Evolutionary conservation across 1,140 invertebrate genomes (phyloP), one percentile per base, ranked within the genome.

Genomic region (Calephelis nemesis): DNA sequence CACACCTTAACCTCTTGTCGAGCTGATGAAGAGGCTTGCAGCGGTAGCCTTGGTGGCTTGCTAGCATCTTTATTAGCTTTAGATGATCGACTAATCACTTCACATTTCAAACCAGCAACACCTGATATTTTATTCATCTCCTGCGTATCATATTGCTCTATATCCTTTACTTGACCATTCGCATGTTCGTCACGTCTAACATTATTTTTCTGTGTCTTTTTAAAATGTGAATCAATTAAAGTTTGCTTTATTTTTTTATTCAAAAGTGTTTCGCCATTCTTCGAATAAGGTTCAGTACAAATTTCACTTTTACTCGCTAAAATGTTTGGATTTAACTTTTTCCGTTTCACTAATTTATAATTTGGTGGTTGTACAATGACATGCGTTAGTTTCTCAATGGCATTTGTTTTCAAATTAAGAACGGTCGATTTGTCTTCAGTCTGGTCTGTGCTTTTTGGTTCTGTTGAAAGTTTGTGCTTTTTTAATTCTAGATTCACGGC

Each of bases 381-480:
- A 82, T 87, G 79, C 62, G 81, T 81, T 63, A 88, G 71, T 76
- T 85, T 88, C 71, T 87, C 80, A 76, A 82, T 84, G 77, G 82
- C 83, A 80, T 87, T 81, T 74, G 84, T 85, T 63, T 90, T 90
- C 79, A 88, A 88, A 90, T 87, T 85, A 79, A 87, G 88, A 90
- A 90, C 76, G 73, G 85, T 88, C 71, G 74, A 68, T 64, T 83
- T 79, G 73, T 82, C 76, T 77, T 68, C 63, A 63, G 47, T 76
- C 62, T 77, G 62, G 67, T 69, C 70, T 74, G 72, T 69, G 60
- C 30, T 60, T 39, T 60, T 60, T 60, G 58, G 12, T 60, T 60
- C 58, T 60, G 68, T 64, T 78, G 79, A 76, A 73, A 80, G n/a
- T 62, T 82, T 87, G 74, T 84, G 77, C 74, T 80, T 88, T 85